phyloP scores from a whole-genome alignment of 35 echinoderm and acorn worm species.

The Patiria miniata region DNA sequence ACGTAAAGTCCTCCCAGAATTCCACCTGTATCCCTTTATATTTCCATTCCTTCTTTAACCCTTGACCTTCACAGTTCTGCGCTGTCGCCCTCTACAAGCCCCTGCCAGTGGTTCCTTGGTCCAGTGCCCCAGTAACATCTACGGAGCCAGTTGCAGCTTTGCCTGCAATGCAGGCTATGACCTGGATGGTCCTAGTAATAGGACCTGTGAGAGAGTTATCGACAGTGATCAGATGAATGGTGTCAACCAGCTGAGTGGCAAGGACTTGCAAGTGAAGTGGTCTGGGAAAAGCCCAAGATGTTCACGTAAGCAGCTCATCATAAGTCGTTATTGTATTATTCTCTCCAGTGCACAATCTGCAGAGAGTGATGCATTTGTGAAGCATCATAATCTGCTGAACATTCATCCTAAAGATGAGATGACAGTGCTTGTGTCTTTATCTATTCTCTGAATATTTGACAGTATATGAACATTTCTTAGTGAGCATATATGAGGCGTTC shows the following conservation, averaged over 20 bases:
- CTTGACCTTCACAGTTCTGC: slow-evolving; percentile 26
- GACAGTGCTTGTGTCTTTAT: too few species aligned
- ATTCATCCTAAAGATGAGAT: too few species aligned
- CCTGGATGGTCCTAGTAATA: background rate
- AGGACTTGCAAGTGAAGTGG: background rate
- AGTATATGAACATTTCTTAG: too few species aligned
- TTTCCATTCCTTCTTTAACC: too few species aligned
- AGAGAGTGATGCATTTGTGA: background rate
- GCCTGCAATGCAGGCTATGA: slow-evolving; percentile 52
- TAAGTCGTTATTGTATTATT: background rate
- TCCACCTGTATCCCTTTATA: too few species aligned
- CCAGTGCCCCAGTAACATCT: slow-evolving; percentile 32
- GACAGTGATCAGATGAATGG: background rate
- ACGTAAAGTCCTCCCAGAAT: too few species aligned
- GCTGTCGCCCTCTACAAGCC: slow-evolving; percentile 40
- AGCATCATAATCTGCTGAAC: too few species aligned
- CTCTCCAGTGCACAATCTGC: background rate
- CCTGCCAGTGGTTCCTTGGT: slow-evolving; percentile 54
- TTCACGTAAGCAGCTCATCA: background rate
- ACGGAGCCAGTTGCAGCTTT: slow-evolving; percentile 46
- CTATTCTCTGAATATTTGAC: too few species aligned
- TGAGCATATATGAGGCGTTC: too few species aligned
- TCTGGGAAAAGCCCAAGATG: slow-evolving; percentile 5
- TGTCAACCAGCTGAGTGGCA: slow-evolving; percentile 8
- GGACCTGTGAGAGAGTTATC: slow-evolving; percentile 36